Evolutionary conservation across 1,140 invertebrate genomes (phyloP).

Genomic region (Branchinecta lynchi): DNA sequence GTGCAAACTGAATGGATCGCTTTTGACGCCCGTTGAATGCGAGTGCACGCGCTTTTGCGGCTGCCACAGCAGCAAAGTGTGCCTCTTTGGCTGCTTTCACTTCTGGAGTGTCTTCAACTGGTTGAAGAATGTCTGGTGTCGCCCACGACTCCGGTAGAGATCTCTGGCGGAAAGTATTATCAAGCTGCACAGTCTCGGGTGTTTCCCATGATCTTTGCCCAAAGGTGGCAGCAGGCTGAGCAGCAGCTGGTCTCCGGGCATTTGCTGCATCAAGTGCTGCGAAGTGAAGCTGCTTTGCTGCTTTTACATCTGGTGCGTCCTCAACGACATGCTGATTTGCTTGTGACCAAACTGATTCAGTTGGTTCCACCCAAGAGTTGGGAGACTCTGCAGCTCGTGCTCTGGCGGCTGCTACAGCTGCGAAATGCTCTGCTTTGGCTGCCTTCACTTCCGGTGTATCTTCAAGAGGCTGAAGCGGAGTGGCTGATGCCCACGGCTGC

Average conservation of each 20-base stretch:
- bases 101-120: slow-evolving; percentile 19
- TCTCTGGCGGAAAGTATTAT: not conserved
- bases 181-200: too few relatives aligned
- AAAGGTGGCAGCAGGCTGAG: too few relatives aligned
- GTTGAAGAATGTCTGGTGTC: slow-evolving; percentile 28
- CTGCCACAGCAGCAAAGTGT: slow-evolving; percentile 26
- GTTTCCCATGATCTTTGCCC: too few relatives aligned
- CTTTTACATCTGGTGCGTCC: too few relatives aligned
- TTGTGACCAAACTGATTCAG: too few relatives aligned
- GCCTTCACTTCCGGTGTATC: slow-evolving; percentile 21
- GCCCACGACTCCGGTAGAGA: too few relatives aligned
- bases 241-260: not conserved
- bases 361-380: too few relatives aligned
- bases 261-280: not conserved
- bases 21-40: too few relatives aligned
- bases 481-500: slow-evolving; percentile 32
- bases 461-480: slow-evolving; percentile 13
- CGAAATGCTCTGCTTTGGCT: slow-evolving; percentile 29
- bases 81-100: slow-evolving; percentile 27
- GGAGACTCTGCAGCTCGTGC: slow-evolving; percentile 11
- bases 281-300: too few relatives aligned
- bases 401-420: slow-evolving; percentile 27
- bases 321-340: too few relatives aligned
- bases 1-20: too few relatives aligned
- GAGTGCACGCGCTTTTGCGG: slow-evolving; percentile 24